Evolutionary conservation across 2,797 vertebrate species (phyloP), one percentile per base, ranked within the genome.

Genomic region (Karalla daura): DNA sequence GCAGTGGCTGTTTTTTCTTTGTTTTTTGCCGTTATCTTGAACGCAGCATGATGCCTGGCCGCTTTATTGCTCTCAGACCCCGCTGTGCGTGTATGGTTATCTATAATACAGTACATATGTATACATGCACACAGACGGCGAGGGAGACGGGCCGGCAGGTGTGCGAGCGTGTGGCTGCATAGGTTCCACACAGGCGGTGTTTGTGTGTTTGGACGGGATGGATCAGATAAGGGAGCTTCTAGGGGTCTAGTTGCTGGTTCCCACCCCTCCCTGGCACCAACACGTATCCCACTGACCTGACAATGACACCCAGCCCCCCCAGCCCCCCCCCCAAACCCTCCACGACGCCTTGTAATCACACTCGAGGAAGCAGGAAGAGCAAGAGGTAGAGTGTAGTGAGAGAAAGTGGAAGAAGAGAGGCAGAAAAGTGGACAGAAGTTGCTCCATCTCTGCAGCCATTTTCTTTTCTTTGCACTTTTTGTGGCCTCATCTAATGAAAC

Each of bases 221-320:
- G 66, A 73, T 87, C 49, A 83, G 85, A 89, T 87, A 80, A 85
- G 80, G 0, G 10, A 45, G 60, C 53, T 58, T 58, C 65, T 4
- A 11, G 61, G 46, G 70, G 56, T 14, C 36, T 25, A 17, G 7
- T n/a, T 3, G 56, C 12, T 3, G 9, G 58, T 51, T 68, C 59
- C 44, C 70, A 18, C 32, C 70, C 67, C 53, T 70, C 70, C 37
- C 64, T 50, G 76, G 73, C 76, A 73, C 75, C 70, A 4, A 30
- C 36, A 63, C 60, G 72, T 69, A 85, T 80, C 78, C 78, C 45
- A 28, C 74, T 86, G 80, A 86, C 78, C 81, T 70, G 7, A 43
- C 23, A n/a, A 5, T 79, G 78, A n/a, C 80, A 69, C 73, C 63
- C 63, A 64, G 67, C 63, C n/a, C n/a, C n/a, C n/a, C n/a, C n/a